phyloP scores from a whole-genome alignment of 2,113 vertebrate species.

The Nannobrachium achirus region DNA sequence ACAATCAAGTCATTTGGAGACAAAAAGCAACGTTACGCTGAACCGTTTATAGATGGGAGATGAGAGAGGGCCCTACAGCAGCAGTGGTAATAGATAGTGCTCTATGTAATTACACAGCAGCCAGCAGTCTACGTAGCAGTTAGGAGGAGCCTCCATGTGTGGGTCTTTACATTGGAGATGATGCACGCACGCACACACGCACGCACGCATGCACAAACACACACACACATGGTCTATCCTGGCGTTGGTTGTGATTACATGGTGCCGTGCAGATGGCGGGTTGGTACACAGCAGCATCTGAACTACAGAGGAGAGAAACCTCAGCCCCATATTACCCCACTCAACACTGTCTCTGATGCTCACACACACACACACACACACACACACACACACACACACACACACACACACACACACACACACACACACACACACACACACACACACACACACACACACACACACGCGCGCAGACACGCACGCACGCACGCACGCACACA shows the following conservation, averaged over 20 bases:
- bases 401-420: no score
- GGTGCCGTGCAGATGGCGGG: conserved; percentile 25
- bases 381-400: background rate
- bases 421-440: background rate
- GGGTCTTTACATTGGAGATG: no score
- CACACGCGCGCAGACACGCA: background rate
- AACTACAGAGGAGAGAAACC: conserved; percentile 49
- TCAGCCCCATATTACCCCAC: conserved; percentile 64
- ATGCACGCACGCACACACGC: conserved; percentile 5
- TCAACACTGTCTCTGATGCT: conserved; percentile 58
- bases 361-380: conserved; percentile 20
- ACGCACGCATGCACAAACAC: conserved; percentile 26
- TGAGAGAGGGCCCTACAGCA: background rate
- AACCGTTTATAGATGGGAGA: no score
- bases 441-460: background rate
- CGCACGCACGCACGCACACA: background rate
- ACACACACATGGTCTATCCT: conserved; percentile 21
- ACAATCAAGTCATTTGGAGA: no score
- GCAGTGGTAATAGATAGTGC: background rate
- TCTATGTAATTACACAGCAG: no score
- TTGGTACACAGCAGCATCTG: conserved; percentile 29
- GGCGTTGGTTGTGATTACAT: conserved; percentile 59
- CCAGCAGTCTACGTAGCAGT: no score
- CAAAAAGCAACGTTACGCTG: no score
- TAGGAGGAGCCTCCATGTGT: no score